phyloP scores from a whole-genome alignment of 2,888 invertebrate species.

The Mythimna ferrago region DNA sequence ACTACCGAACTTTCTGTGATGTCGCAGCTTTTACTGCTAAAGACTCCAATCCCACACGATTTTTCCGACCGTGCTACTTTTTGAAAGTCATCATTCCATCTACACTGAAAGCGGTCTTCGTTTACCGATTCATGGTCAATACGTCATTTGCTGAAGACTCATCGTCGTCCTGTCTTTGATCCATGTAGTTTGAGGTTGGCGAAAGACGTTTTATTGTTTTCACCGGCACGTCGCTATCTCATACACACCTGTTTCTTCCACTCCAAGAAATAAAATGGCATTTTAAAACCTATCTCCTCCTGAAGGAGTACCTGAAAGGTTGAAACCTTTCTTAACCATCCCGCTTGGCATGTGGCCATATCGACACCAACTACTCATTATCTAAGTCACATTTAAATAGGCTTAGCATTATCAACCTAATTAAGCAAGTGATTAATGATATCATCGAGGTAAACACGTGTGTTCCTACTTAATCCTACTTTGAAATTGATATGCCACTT shows the following conservation, averaged over 20 bases:
- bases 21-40: background rate
- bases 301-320: too few relatives aligned
- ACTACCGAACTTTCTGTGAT: background rate
- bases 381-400: constrained; percentile 34
- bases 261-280: background rate
- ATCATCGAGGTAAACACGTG: constrained; percentile 8
- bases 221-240: background rate
- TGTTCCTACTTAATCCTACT: background rate
- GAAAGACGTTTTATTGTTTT: too few relatives aligned
- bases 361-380: constrained; percentile 6
- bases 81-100: background rate
- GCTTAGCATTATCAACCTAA: constrained; percentile 44
- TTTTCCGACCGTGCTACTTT: background rate
- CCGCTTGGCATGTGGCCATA: background rate
- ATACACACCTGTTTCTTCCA: background rate
- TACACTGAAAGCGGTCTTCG: too few relatives aligned
- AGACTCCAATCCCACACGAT: background rate
- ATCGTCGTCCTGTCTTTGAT: too few relatives aligned
- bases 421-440: constrained; percentile 43
- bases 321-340: background rate
- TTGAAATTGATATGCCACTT: constrained; percentile 1
- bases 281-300: too few relatives aligned
- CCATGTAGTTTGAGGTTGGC: too few relatives aligned
- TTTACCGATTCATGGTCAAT: background rate
- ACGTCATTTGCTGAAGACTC: background rate